These are phyloP conservation scores for Rhynchonema sp. DNA, from an alignment of 2,888 invertebrate genomes.

Conservation along the genomic window DNA sequence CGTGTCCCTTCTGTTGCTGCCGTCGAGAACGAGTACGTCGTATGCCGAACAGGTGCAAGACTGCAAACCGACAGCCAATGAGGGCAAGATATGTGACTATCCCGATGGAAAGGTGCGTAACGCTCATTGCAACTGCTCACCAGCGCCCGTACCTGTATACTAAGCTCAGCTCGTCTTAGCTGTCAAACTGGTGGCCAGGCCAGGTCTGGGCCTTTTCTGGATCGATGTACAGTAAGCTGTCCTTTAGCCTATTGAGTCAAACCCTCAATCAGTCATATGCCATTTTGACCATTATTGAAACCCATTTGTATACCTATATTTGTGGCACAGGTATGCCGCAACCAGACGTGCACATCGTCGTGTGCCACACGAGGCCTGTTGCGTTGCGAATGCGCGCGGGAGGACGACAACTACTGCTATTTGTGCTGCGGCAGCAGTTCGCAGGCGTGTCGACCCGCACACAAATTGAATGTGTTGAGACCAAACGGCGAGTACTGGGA, in stretches of 20 bases:
- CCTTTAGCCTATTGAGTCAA: too few relatives aligned
- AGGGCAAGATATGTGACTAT: constrained; percentile 1
- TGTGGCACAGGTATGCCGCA: neutral
- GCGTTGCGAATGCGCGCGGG: constrained; percentile 24
- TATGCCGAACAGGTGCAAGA: neutral
- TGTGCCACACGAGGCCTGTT: neutral
- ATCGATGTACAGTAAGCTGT: too few relatives aligned
- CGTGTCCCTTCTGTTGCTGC: neutral
- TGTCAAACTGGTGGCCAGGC: too few relatives aligned
- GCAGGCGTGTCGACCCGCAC: neutral
- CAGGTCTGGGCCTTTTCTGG: too few relatives aligned
- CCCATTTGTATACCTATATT: too few relatives aligned
- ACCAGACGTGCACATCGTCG: neutral
- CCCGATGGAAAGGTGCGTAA: constrained; percentile 7
- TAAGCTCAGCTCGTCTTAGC: too few relatives aligned
- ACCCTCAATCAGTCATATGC: too few relatives aligned
- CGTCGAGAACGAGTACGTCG: neutral
- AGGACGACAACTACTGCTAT: constrained; percentile 27
- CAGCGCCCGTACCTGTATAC: constrained; percentile 25
- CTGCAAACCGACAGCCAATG: neutral
- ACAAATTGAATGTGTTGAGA: constrained; percentile 2
- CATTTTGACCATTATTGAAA: too few relatives aligned
- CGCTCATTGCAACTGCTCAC: constrained; percentile 17
- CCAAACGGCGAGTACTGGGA: constrained; percentile 28
- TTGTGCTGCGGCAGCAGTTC: constrained; percentile 12